Percentiles rank a stretch among this genome's conserved stretches.
phyloP scores from a whole-genome alignment of 2,113 vertebrate species.

The Morone chrysops region DNA sequence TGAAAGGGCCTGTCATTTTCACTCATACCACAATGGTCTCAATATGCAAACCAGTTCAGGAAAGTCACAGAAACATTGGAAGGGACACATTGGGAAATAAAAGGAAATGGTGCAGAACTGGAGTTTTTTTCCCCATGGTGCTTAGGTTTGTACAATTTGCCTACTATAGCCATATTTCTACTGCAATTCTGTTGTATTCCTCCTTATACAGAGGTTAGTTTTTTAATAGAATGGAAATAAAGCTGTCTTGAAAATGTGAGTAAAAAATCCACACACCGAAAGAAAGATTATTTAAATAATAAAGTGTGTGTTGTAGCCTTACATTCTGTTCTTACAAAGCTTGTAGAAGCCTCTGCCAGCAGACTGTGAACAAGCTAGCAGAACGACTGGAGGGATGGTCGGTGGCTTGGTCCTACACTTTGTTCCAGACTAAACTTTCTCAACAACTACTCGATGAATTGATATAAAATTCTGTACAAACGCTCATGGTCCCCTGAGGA shows the following conservation, averaged over 20 bases:
- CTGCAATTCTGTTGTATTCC: not conserved
- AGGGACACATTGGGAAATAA: constrained; percentile 31
- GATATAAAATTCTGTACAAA: not conserved
- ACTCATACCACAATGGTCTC: constrained; percentile 32
- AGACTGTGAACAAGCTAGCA: not conserved
- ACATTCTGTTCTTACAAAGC: not conserved
- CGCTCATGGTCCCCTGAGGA: not conserved
- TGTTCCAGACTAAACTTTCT: not conserved
- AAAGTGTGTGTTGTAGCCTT: not conserved
- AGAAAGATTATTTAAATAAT: not conserved
- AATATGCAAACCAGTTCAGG: constrained; percentile 51
- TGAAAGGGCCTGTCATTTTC: constrained; percentile 7
- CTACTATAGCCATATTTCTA: not conserved
- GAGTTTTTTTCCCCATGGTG: not conserved
- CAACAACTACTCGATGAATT: not conserved
- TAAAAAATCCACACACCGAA: not conserved
- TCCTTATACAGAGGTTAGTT: not conserved
- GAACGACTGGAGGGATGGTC: not conserved
- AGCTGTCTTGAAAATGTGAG: not conserved
- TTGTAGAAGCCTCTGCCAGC: not conserved
- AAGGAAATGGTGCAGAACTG: constrained; percentile 47
- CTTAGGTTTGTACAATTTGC: not conserved
- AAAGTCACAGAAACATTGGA: constrained; percentile 18
- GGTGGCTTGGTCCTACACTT: not conserved
- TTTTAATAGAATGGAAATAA: constrained; percentile 9